Evolutionary conservation across 2,797 vertebrate genomes (phyloP), one percentile per base, ranked within the genome.

Genomic region (Lates japonicus): DNA sequence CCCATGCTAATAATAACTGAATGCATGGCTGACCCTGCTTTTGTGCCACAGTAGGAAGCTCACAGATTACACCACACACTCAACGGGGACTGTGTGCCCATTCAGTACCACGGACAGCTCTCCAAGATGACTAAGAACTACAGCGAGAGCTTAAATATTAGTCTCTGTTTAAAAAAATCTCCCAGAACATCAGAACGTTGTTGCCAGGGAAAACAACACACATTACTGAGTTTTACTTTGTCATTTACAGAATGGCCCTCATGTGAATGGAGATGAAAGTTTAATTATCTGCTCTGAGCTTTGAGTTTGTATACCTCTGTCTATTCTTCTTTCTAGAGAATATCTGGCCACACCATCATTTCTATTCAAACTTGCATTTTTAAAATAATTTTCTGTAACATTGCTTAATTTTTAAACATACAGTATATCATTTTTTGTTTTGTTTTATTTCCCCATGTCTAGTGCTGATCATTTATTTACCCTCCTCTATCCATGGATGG

Each of bases 51-150:
- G 70, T 74, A 81, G 85, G 72, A 84, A 86, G 76, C 82, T 83
- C 70, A 66, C 62, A 84, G 54, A 85, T 83, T 72, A 70, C 48
- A 37, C 31, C 4, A 29, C 57, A 71, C 64, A 74, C 81, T 85
- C 80, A 78, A 52, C 57, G 39, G 64, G 13, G 51, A 59, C 25
- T 6, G 37, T 12, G 51, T 42, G 76, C 39, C 65, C 4, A 13
- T 87, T 90, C 90, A 93, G 94, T 74, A 91, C 93, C 90, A 83
- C 0, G 83, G 90, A 92, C 90, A 93, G 93, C 70, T 89, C 87
- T 51, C 12, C 54, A 49, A 25, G 25, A 31, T 41, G 25, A 55
- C 25, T 31, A 7, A 25, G 61, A 31, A 31, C 61, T 46, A 11
- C 59, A n/a, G n/a, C 7, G 49, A 7, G 14, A 37, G 10, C 17